Percentiles rank a stretch among this genome's conserved stretches.
Evolutionary conservation across 2,113 vertebrate genomes (phyloP).

Genomic region (Hippocampus barbouri): DNA sequence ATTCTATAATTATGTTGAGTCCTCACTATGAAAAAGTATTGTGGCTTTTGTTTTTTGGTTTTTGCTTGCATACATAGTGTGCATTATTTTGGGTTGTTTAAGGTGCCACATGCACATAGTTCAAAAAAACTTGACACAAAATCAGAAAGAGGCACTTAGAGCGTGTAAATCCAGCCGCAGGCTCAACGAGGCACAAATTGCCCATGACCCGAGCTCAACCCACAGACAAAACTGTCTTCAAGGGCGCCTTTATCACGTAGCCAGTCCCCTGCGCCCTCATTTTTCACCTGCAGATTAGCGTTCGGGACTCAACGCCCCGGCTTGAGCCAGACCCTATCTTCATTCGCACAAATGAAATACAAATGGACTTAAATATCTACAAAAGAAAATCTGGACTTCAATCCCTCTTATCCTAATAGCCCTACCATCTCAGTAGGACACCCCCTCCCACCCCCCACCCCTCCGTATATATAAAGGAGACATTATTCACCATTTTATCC

Average conservation of each 20-base stretch:
- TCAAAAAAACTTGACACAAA: background rate
- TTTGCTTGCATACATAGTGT: too few relatives aligned
- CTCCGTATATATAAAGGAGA: conserved; percentile 22
- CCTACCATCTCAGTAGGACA: conserved; percentile 46
- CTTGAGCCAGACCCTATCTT: conserved; percentile 55
- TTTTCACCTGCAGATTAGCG: conserved; percentile 66
- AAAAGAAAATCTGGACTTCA: conserved; percentile 56
- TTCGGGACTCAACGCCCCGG: conserved; percentile 48
- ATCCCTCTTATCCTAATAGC: conserved; percentile 61
- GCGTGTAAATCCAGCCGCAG: conserved; percentile 7
- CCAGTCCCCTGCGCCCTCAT: conserved; percentile 15
- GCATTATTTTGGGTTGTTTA: too few relatives aligned
- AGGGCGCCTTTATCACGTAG: conserved; percentile 57
- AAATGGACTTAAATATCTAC: conserved; percentile 61
- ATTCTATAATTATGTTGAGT: too few relatives aligned
- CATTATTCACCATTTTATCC: conserved; percentile 39
- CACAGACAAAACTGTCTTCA: conserved; percentile 55
- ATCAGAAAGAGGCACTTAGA: background rate
- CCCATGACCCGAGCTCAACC: conserved; percentile 57
- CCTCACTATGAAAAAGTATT: too few relatives aligned
- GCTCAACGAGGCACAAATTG: conserved; percentile 54
- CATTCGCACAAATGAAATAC: conserved; percentile 59
- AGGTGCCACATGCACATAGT: background rate
- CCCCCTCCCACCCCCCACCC: conserved; percentile 23
- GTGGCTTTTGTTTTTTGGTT: too few relatives aligned